Percentiles rank a stretch among this genome's conserved stretches.
phyloP scores from a whole-genome alignment of 2,113 vertebrate species.

The Rhineura floridana region DNA sequence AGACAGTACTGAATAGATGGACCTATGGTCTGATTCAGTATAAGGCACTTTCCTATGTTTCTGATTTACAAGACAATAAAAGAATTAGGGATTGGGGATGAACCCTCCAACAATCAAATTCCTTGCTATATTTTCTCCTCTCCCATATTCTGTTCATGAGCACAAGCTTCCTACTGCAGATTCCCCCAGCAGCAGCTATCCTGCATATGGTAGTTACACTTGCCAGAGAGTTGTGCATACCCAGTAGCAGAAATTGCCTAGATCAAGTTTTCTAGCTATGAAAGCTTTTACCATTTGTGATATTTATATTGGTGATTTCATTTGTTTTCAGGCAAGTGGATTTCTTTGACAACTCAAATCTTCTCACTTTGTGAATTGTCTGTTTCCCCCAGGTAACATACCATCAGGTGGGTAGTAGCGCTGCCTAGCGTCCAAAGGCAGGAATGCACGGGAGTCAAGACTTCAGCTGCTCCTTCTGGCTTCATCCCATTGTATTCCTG shows the following conservation, averaged over 20 bases:
- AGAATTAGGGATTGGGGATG: neutral
- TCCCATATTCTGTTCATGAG: neutral
- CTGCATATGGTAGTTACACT: neutral
- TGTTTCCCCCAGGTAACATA: no score
- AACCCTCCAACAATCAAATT: neutral
- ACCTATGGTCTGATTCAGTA: no score
- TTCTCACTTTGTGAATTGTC: neutral
- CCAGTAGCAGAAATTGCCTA: neutral
- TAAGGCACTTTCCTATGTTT: no score
- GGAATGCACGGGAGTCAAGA: no score
- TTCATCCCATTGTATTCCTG: no score
- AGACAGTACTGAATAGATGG: no score
- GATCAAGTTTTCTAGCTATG: neutral
- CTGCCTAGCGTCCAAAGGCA: no score
- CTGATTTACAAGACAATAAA: no score
- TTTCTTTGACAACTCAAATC: neutral
- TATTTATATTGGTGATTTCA: neutral
- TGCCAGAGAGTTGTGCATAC: neutral
- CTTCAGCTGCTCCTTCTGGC: no score
- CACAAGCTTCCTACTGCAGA: neutral
- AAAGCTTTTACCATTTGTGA: neutral
- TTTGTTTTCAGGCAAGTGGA: neutral
- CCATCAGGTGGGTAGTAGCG: no score
- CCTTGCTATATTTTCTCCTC: neutral
- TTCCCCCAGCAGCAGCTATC: neutral